Base-by-base conservation (phyloP, 2,888 invertebrate species). In the Cataglyphis cursor region DNA sequence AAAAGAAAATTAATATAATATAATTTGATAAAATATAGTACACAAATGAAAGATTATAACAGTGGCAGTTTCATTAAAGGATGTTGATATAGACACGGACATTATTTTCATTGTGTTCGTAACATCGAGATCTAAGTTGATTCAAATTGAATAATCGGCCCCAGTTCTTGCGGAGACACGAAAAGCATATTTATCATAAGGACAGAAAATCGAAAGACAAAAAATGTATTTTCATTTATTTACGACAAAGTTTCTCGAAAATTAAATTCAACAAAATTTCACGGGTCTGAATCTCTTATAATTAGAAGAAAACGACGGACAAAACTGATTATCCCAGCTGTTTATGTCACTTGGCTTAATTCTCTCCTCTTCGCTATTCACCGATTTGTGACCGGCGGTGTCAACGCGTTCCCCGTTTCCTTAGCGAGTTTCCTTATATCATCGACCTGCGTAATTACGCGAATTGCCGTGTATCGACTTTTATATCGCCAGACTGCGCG, bases 341-440 rank as follows among this genome's bases (percentile, higher is more conserved):
- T 88, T 82, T 82, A 80, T 81, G 83, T 87, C 64, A 75, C 57
- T 61, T 28, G 68, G 28, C 41, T 82, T 61, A 62, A 82, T 44
- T 84, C 65, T 24, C 9, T 51, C 38, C 21, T 28, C 15, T 15
- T 31, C 31, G 76, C 70, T 57, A 41, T 41, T 35, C 51, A 24
- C 31, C 31, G 51, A 48, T 62, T 84, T 54, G 68, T 41, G 78
- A 44, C 54, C 31, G 65, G 35, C 85, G 65, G 59, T 65, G 61
- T 57, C 21, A 64, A 64, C 82, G 70, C 84, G 65, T 89, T 89
- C 86, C 81, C 87, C 83, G 74, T 83, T 87, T 85, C 73, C 85
- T 65, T 88, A 64, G 54, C 51, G 41, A 66, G 72, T 28, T 28
- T 28, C 28, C 28, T 28, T 28, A 28, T 28, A 28, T 28, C 28